Base-by-base conservation (phyloP, 92 coral and sea anemone genomes). In the Palythoa heliodiscus region DNA sequence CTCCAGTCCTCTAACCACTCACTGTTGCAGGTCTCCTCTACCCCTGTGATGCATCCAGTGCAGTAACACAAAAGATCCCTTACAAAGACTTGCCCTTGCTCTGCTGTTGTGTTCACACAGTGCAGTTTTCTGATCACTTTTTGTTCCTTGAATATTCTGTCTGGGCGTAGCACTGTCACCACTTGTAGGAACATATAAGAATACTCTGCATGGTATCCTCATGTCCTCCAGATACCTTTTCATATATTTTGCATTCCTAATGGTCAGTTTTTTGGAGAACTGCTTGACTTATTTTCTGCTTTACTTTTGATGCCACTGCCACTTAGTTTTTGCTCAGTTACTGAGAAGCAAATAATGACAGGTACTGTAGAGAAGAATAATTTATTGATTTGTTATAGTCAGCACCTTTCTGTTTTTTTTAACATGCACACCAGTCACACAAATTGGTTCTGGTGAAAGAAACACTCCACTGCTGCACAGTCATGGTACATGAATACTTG, bases 331-430 rank as follows among this genome's bases (percentile, higher is more conserved):
- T n/a, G n/a, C n/a, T n/a, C n/a, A n/a, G n/a, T 53, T 24, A 73
- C 52, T 73, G 71, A 66, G 71, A 29, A 79, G 84, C 73, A 79
- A 57, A 79, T 82, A 66, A 40, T 82, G 53, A 19, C 52, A 77
- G 86, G 35, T 76, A 82, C 20, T 82, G 67, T 24, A 61, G 58
- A 16, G 86, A 25, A 38, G 75, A 52, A 25, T 68, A n/a, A n/a
- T n/a, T 82, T 29, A 82, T 66, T 20, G 57, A 82, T 24, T 82
- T 82, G 60, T 66, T 82, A 55, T 82, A 82, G 29, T 82, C 61
- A 66, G 86, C 75, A 22, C 63, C 86, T 52, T 47, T 54, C 73
- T 25, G 52, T 39, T 69, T 64, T 82, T 82, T 64, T 82, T 82
- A n/a, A n/a, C n/a, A n/a, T n/a, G n/a, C n/a, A n/a, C n/a, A n/a